These are phyloP conservation scores for Tridacna gigas DNA, from an alignment of 2,888 invertebrate species.

Conservation along the genomic window DNA sequence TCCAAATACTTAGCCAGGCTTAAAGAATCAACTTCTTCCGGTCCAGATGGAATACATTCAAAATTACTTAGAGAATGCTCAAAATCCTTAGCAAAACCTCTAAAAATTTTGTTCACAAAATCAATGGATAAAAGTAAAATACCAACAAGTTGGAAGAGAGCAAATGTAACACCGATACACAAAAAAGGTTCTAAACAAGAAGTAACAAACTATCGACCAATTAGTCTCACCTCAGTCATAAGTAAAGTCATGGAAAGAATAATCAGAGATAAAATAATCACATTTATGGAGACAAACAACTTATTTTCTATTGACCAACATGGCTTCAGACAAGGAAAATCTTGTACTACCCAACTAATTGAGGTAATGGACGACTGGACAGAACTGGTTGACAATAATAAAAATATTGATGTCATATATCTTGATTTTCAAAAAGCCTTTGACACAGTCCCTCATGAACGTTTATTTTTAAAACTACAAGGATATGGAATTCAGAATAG, in stretches of 20 bases:
- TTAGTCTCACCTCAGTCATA: neutral
- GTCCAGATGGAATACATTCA: neutral
- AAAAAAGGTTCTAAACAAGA: slow-evolving; percentile 5
- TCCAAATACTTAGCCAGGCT: neutral
- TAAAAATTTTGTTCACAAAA: neutral
- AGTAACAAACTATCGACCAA: slow-evolving; percentile 6
- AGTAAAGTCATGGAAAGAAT: neutral
- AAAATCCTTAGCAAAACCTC: neutral
- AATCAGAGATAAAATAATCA: neutral
- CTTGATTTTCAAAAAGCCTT: slow-evolving; percentile 4
- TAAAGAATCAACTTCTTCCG: slow-evolving; percentile 2
- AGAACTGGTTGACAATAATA: neutral
- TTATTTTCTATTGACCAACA: neutral
- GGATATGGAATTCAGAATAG: neutral
- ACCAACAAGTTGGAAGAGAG: neutral
- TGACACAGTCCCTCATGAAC: slow-evolving; percentile 1
- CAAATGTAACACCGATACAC: neutral
- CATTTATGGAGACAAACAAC: neutral
- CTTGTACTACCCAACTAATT: neutral
- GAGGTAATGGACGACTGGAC: neutral
- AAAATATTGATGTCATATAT: neutral
- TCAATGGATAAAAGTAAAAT: neutral
- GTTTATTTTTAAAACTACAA: neutral
- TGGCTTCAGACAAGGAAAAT: neutral
- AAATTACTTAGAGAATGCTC: neutral